These are phyloP conservation scores for Barypeithes pellucidus DNA, from an alignment of 2,888 invertebrate genomes.

Conservation along the genomic window DNA sequence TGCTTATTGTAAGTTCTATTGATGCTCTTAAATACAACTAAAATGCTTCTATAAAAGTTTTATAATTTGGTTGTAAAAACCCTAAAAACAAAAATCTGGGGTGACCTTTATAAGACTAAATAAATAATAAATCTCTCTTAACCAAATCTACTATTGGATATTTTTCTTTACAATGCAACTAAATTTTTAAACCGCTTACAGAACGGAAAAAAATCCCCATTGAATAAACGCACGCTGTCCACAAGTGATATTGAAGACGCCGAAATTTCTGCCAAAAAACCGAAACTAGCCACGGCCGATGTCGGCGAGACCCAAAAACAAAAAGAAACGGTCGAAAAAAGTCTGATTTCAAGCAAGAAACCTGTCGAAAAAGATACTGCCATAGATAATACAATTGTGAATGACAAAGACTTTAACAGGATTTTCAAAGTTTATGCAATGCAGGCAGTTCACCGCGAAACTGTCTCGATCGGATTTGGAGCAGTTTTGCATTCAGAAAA, in stretches of 20 bases:
- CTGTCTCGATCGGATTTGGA: slow-evolving; percentile 78
- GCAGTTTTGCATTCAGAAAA: slow-evolving; percentile 82
- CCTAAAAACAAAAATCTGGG: too few species aligned
- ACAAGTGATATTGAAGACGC: slow-evolving; percentile 22
- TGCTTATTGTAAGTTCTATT: too few species aligned
- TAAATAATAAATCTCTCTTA: too few species aligned
- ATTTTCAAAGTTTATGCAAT: slow-evolving; percentile 65
- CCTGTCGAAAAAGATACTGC: slow-evolving; percentile 10
- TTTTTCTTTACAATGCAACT: too few species aligned
- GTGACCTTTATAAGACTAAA: too few species aligned
- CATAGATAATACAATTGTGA: neutral
- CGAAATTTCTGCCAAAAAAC: slow-evolving; percentile 42
- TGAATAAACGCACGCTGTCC: slow-evolving; percentile 46
- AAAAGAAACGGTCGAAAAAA: slow-evolving; percentile 15
- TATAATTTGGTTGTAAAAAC: too few species aligned
- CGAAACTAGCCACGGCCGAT: slow-evolving; percentile 29
- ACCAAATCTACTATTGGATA: too few species aligned
- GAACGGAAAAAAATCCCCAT: slow-evolving; percentile 29
- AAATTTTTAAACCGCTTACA: slow-evolving; percentile 16
- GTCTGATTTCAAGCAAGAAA: slow-evolving; percentile 11
- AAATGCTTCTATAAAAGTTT: too few species aligned
- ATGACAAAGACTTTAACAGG: slow-evolving; percentile 54
- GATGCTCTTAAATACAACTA: too few species aligned
- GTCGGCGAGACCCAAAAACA: too few species aligned
- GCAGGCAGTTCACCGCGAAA: slow-evolving; percentile 66